These are phyloP conservation scores for Pollenia griseotomentosa DNA, from an alignment of 2,888 invertebrate genomes.

Conservation along the genomic window DNA sequence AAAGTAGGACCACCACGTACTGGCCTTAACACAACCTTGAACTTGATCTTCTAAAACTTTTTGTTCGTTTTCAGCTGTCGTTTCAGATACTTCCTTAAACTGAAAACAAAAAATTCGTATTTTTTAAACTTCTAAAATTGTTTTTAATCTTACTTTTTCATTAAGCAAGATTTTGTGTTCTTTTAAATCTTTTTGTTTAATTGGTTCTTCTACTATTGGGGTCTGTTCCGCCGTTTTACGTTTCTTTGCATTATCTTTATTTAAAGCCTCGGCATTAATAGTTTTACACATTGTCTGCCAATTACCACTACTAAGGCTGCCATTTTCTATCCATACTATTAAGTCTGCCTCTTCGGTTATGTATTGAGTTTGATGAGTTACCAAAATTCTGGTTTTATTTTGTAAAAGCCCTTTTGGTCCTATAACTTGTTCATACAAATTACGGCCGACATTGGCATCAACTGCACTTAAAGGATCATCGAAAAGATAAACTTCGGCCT, in stretches of 20 bases:
- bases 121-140: background rate
- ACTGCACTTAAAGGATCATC: constrained; percentile 93
- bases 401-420: constrained; percentile 84
- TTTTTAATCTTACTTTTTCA: constrained; percentile 16
- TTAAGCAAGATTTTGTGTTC: constrained; percentile 75
- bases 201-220: background rate
- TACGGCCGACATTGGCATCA: constrained; percentile 90
- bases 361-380: constrained; percentile 92
- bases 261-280: constrained; percentile 77
- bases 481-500: constrained; percentile 90
- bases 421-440: constrained; percentile 90
- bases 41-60: constrained; percentile 83
- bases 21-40: constrained; percentile 82
- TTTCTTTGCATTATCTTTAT: constrained; percentile 23
- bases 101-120: background rate
- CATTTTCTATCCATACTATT: constrained; percentile 87
- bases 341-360: constrained; percentile 86
- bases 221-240: background rate
- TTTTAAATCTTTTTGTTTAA: constrained; percentile 76
- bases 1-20: constrained; percentile 84
- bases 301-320: constrained; percentile 84
- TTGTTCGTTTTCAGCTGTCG: constrained; percentile 76
- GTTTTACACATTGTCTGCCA: constrained; percentile 83
- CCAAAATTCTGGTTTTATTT: constrained; percentile 88
- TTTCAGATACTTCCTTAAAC: background rate